Percentiles rank a stretch among this genome's conserved stretches.
phyloP scores from a whole-genome alignment of 1,140 invertebrate genomes.

The Oryctes rhinoceros region DNA sequence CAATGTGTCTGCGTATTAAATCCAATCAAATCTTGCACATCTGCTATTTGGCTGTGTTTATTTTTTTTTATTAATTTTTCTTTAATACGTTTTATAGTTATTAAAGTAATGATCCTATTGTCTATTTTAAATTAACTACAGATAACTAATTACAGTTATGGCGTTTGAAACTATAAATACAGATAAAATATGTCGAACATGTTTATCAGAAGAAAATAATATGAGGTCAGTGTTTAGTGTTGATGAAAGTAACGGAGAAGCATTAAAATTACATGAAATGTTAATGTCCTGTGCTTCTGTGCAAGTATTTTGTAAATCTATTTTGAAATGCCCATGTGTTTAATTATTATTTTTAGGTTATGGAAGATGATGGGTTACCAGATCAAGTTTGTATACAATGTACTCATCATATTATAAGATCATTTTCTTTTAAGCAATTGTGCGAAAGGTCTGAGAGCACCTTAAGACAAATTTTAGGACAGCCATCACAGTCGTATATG shows the following conservation, averaged over 20 bases:
- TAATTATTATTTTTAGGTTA: slow-evolving; percentile 53
- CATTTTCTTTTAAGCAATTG: slow-evolving; percentile 61
- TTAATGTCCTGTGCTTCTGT: slow-evolving; percentile 50
- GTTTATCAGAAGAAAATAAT: slow-evolving; percentile 49
- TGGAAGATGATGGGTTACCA: slow-evolving; percentile 61
- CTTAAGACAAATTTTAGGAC: slow-evolving; percentile 52
- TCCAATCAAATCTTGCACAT: no score
- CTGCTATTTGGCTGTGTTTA: no score
- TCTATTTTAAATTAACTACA: no score
- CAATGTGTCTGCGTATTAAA: no score
- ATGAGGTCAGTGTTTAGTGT: slow-evolving; percentile 51
- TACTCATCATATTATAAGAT: slow-evolving; percentile 58
- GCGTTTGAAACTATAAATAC: slow-evolving; percentile 45
- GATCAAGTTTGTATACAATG: slow-evolving; percentile 60
- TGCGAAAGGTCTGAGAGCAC: slow-evolving; percentile 59
- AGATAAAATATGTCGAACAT: slow-evolving; percentile 56
- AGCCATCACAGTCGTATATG: slow-evolving; percentile 38
- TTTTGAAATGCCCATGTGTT: slow-evolving; percentile 13
- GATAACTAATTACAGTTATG: background rate
- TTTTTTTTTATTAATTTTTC: no score
- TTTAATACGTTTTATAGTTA: no score
- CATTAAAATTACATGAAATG: slow-evolving; percentile 51
- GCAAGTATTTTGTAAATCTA: slow-evolving; percentile 22
- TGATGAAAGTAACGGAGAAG: slow-evolving; percentile 49
- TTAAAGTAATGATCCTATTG: no score